Evolutionary conservation across 2,888 invertebrate species (phyloP).

Genomic region (Subacronicta megacephala): DNA sequence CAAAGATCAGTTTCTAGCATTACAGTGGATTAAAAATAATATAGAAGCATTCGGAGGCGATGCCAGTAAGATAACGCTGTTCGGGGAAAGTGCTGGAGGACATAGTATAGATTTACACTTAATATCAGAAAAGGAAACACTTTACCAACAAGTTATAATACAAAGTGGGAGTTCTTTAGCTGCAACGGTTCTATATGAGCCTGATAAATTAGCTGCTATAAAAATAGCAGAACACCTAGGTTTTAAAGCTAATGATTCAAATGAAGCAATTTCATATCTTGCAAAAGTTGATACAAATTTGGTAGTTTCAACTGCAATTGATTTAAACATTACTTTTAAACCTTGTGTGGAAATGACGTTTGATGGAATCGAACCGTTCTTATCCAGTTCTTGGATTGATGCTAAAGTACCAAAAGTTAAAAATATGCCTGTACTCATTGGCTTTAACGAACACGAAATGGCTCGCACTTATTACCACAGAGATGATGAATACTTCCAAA

Average conservation of each 20-base stretch:
- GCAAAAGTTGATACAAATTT: constrained; percentile 49
- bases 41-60: constrained; percentile 75
- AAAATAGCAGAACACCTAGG: constrained; percentile 65
- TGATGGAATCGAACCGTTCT: constrained; percentile 64
- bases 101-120: constrained; percentile 70
- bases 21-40: constrained; percentile 72
- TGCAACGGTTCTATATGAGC: constrained; percentile 54
- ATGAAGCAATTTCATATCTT: constrained; percentile 64
- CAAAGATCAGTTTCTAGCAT: constrained; percentile 71
- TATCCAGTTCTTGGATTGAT: constrained; percentile 64
- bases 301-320: constrained; percentile 58
- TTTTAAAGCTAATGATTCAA: constrained; percentile 48
- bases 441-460: constrained; percentile 69
- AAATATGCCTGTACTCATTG: constrained; percentile 66
- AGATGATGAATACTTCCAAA: constrained; percentile 51
- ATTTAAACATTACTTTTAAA: constrained; percentile 56
- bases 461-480: constrained; percentile 38
- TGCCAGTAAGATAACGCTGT: constrained; percentile 65
- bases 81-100: constrained; percentile 71
- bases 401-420: constrained; percentile 61
- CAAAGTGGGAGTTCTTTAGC: constrained; percentile 68
- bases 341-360: constrained; percentile 72
- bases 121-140: constrained; percentile 60
- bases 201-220: constrained; percentile 60
- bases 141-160: constrained; percentile 67